Evolutionary conservation across 2,888 invertebrate species (phyloP).

Genomic region (Deladenus siricidicola): DNA sequence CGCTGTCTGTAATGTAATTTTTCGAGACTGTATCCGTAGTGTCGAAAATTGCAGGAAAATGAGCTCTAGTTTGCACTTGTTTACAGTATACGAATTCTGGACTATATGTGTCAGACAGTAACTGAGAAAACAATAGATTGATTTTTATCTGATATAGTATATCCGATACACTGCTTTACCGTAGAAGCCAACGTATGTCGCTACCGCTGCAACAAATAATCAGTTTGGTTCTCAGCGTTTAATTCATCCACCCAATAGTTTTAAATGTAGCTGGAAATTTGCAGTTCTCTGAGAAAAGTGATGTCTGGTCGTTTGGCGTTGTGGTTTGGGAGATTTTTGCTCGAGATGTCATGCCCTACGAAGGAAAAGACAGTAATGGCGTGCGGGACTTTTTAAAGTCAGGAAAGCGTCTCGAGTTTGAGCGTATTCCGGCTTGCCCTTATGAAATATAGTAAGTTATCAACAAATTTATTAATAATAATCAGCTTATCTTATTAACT

Average conservation of each 20-base stretch:
- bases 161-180: too few relatives aligned
- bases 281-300: slow-evolving; percentile 18
- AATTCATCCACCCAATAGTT: neutral
- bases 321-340: slow-evolving; percentile 20
- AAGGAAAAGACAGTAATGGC: slow-evolving; percentile 1
- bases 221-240: too few relatives aligned
- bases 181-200: too few relatives aligned
- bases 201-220: too few relatives aligned
- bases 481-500: neutral
- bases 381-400: slow-evolving; percentile 1
- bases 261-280: neutral
- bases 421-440: slow-evolving; percentile 6
- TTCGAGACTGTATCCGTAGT: too few relatives aligned
- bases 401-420: slow-evolving; percentile 2
- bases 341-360: slow-evolving; percentile 10
- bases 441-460: slow-evolving; percentile 12
- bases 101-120: too few relatives aligned
- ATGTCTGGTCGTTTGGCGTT: slow-evolving; percentile 18
- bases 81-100: too few relatives aligned
- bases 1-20: too few relatives aligned
- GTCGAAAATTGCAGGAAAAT: too few relatives aligned
- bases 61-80: too few relatives aligned
- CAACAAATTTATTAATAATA: neutral
- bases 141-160: too few relatives aligned
- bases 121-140: too few relatives aligned